Base-by-base conservation (phyloP, 2,797 vertebrate species). In the Siniperca obscura region DNA sequence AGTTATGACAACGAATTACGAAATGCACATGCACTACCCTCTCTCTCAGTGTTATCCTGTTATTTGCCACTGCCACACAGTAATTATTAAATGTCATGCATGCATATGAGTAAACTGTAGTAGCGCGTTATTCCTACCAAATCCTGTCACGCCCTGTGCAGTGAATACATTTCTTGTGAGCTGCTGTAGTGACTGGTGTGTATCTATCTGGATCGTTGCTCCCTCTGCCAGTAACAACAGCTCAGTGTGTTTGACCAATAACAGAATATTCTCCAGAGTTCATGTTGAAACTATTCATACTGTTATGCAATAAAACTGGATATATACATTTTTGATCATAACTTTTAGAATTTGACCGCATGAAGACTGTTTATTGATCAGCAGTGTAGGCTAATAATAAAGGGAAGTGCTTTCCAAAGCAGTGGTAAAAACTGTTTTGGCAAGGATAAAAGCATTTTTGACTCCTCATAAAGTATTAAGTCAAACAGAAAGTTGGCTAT, bases 161-260 rank as follows among this genome's bases (percentile, higher is more conserved):
- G 38, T 42, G 7, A 77, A 65, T 60, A 76, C 50, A 48, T 62
- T 16, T n/a, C 42, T 62, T 73, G 34, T 62, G 7, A 73, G 82
- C 56, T 69, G 65, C 57, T 67, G 46, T 55, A 59, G 66, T 8
- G 6, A 65, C 34, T 50, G 50, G 27, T 66, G 50, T 69, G 21
- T 52, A 48, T 46, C 72, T 80, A 14, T 83, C 13, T 0, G 52
- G 53, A 53, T 77, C 0, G 8, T 76, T 71, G 81, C 67, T 38
- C 64, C 52, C 42, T 78, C 48, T 74, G 74, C 70, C 66, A 89
- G 64, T 38, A 81, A 72, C 36, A 89, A 78, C 68, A 87, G 17
- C 53, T 83, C 56, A 44, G 16, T 38, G 42, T 84, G 76, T 66
- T 42, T 78, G 60, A 86, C 55, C 73, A 82, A 71, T 60, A 75